Percentiles rank a stretch among this genome's conserved stretches.
Conservation (phyloP, 2,113 vertebrate genomes). For the Oxygymnocypris stewartii region DNA sequence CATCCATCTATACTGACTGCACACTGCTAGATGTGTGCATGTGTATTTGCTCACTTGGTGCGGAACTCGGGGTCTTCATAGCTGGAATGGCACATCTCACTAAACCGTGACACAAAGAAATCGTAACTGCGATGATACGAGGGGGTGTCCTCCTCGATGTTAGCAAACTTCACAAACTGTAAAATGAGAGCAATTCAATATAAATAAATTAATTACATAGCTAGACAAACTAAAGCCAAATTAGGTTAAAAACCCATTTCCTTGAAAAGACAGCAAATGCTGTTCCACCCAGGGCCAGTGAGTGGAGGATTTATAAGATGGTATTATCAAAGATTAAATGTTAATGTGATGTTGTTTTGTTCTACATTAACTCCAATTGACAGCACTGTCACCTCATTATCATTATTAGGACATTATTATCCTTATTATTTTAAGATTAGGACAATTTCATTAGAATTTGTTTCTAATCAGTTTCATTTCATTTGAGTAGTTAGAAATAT, state of each 20-base stretch:
- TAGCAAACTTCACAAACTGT: conserved; percentile 97
- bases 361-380: background rate
- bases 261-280: background rate
- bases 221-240: background rate
- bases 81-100: conserved; percentile 95
- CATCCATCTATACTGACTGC: background rate
- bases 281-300: background rate
- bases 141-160: conserved; percentile 95
- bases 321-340: conserved; percentile 23
- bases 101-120: conserved; percentile 96
- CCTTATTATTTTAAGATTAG: background rate
- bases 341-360: conserved; percentile 29
- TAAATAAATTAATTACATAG: background rate
- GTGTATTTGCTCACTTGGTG: conserved; percentile 81
- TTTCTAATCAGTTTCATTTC: too few species aligned
- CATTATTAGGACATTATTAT: background rate
- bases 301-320: background rate
- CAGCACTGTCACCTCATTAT: background rate
- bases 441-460: background rate
- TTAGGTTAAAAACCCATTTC: conserved; percentile 3
- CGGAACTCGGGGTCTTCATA: conserved; percentile 87
- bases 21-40: background rate
- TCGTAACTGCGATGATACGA: conserved; percentile 97
- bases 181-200: background rate
- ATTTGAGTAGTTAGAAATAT: background rate